A percentile compares a stretch with the other conserved stretches of the same genome.
phyloP scores from a whole-genome alignment of 2,888 invertebrate species.

The Harpalus rubripes region DNA sequence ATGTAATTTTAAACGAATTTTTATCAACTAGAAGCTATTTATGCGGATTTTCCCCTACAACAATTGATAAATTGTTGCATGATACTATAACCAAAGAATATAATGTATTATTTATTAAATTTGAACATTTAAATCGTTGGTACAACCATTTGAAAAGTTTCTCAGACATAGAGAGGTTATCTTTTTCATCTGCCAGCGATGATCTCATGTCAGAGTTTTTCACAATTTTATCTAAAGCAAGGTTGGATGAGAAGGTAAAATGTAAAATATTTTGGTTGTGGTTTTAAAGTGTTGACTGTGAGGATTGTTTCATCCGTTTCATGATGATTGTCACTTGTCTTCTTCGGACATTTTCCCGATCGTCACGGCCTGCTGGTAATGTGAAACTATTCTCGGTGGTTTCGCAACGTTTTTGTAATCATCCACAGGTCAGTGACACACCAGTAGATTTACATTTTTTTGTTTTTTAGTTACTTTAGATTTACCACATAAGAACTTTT shows the following conservation, averaged over 20 bases:
- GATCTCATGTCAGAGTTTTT: constrained; percentile 75
- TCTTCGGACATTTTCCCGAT: constrained; percentile 72
- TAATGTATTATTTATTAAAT: constrained; percentile 75
- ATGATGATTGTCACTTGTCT: constrained; percentile 69
- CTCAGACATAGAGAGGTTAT: constrained; percentile 78
- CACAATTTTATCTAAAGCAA: constrained; percentile 72
- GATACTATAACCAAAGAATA: constrained; percentile 74
- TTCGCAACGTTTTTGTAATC: constrained; percentile 71
- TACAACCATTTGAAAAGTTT: constrained; percentile 82
- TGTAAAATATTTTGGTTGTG: constrained; percentile 71
- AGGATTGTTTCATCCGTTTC: constrained; percentile 70
- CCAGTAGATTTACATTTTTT: constrained; percentile 29
- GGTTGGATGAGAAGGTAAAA: constrained; percentile 73
- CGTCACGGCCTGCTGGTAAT: constrained; percentile 74
- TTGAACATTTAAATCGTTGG: constrained; percentile 81
- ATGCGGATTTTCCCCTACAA: constrained; percentile 80
- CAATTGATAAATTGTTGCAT: constrained; percentile 78
- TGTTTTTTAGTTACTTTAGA: constrained; percentile 22
- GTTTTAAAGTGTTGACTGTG: constrained; percentile 71
- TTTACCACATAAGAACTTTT: background rate
- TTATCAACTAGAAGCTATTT: constrained; percentile 81
- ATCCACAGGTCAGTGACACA: constrained; percentile 76
- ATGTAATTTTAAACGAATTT: constrained; percentile 75
- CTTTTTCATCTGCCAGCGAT: constrained; percentile 76
- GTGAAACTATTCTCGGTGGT: constrained; percentile 71